A percentile compares a stretch with the other conserved stretches of the same genome.
Conservation (phyloP, 2,888 invertebrate genomes). For the Pachydiplax longipennis region DNA sequence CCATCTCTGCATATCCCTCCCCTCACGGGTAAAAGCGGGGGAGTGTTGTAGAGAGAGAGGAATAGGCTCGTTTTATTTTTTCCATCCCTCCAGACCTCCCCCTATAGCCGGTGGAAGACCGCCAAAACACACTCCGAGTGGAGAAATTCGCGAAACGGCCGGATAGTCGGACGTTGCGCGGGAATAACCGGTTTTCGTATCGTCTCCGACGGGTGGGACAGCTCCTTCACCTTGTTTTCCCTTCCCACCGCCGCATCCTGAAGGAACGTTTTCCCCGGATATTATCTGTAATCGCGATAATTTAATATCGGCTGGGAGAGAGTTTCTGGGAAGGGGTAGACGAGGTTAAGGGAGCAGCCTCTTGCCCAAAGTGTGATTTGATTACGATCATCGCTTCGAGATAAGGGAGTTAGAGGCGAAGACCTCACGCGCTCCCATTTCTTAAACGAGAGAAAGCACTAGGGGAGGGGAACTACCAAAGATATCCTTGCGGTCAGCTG, state of each 20-base stretch:
- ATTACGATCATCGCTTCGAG: slow-evolving; percentile 34
- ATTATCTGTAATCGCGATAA: slow-evolving; percentile 61
- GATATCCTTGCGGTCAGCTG: neutral
- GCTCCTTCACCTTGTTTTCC: neutral
- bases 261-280: slow-evolving; percentile 57
- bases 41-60: neutral
- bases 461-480: neutral
- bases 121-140: neutral
- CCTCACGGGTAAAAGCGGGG: neutral
- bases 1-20: neutral
- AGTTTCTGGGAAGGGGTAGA: neutral
- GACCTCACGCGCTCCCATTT: neutral
- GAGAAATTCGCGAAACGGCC: neutral
- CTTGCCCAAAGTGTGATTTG: slow-evolving; percentile 17
- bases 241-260: neutral
- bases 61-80: neutral
- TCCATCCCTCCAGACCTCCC: neutral
- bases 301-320: slow-evolving; percentile 58
- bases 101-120: neutral
- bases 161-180: neutral
- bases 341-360: neutral
- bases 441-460: neutral
- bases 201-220: neutral
- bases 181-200: neutral
- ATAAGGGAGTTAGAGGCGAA: slow-evolving; percentile 16